phyloP scores from a whole-genome alignment of 2,888 invertebrate species.

The Drosophila pseudotakahashii region DNA sequence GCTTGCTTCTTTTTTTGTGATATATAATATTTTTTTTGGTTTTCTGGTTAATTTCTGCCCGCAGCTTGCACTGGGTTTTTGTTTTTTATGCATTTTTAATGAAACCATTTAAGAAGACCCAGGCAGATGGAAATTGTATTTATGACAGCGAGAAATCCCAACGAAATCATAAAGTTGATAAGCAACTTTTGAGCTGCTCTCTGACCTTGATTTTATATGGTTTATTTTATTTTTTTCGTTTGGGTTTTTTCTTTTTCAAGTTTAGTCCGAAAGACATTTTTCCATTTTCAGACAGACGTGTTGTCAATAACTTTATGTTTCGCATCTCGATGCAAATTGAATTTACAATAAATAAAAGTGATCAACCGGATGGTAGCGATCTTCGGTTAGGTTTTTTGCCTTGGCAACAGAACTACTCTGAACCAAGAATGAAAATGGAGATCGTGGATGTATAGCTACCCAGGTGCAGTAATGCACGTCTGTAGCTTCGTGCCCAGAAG shows the following conservation, averaged over 20 bases:
- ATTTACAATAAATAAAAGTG: slow-evolving; percentile 30
- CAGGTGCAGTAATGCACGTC: slow-evolving; percentile 31
- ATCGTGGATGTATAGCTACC: neutral
- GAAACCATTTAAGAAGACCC: slow-evolving; percentile 61
- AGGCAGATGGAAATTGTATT: slow-evolving; percentile 8
- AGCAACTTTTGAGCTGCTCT: slow-evolving; percentile 61
- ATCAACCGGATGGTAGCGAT: slow-evolving; percentile 10
- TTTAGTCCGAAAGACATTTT: slow-evolving; percentile 35
- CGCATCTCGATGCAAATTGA: slow-evolving; percentile 41
- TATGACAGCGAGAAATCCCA: slow-evolving; percentile 11
- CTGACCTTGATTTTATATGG: slow-evolving; percentile 52
- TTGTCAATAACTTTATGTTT: slow-evolving; percentile 56
- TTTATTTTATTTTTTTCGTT: slow-evolving; percentile 12
- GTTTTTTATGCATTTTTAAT: slow-evolving; percentile 69
- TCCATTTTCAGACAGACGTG: slow-evolving; percentile 52
- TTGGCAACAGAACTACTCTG: slow-evolving; percentile 10
- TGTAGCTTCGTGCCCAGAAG: slow-evolving; percentile 22
- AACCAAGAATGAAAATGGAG: slow-evolving; percentile 2
- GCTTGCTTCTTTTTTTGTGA: slow-evolving; percentile 13
- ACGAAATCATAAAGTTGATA: slow-evolving; percentile 59
- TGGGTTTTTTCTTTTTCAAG: slow-evolving; percentile 16
- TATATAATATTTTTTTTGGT: slow-evolving; percentile 21
- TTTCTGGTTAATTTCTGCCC: slow-evolving; percentile 16
- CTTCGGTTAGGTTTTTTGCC: neutral
- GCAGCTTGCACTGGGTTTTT: slow-evolving; percentile 28